These are phyloP conservation scores for Drosophila quadrilineata DNA, from an alignment of 1,140 invertebrate species.

Conservation along the genomic window DNA sequence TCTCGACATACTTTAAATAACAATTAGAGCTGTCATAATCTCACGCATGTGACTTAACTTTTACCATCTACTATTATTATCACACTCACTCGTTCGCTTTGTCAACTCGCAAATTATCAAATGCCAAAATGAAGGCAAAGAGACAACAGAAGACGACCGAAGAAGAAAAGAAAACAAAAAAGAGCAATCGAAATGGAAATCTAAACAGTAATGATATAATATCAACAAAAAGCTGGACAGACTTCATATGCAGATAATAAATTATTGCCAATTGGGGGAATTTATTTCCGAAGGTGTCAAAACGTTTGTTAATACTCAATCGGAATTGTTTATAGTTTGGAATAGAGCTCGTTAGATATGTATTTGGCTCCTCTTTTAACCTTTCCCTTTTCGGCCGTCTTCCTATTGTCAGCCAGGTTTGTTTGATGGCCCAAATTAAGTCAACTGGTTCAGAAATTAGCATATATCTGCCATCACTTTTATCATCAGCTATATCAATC, in stretches of 20 bases:
- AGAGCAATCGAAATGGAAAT: no score
- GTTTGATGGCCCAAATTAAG: neutral
- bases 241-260: conserved; percentile 16
- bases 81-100: neutral
- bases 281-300: conserved; percentile 21
- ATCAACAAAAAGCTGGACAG: conserved; percentile 1
- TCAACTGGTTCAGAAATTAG: conserved; percentile 7
- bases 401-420: conserved; percentile 6
- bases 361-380: conserved; percentile 6
- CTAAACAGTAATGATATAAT: neutral
- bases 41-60: conserved; percentile 14
- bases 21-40: conserved; percentile 11
- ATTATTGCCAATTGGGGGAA: conserved; percentile 27
- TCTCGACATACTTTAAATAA: conserved; percentile 23
- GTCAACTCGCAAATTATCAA: conserved; percentile 12
- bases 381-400: conserved; percentile 8
- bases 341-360: neutral
- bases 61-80: conserved; percentile 2
- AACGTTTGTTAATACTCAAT: conserved; percentile 19
- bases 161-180: no score
- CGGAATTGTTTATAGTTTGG: neutral
- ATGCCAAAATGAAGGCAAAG: conserved; percentile 32
- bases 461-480: no score
- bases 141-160: no score
- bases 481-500: no score